Percentiles rank a stretch among this genome's conserved stretches.
Evolutionary conservation across 64 coral and sea anemone species (phyloP).

Genomic region (Montipora cactus): DNA sequence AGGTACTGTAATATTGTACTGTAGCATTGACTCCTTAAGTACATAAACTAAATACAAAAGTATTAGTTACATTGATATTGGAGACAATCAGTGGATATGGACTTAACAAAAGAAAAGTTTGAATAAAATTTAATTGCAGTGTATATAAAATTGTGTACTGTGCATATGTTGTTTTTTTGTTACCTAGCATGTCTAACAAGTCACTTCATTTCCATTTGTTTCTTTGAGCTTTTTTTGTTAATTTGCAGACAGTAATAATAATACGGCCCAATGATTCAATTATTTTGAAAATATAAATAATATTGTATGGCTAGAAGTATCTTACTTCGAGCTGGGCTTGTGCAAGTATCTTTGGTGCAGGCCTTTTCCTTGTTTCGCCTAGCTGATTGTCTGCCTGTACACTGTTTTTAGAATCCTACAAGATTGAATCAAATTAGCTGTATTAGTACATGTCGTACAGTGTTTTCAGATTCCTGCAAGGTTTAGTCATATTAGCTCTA

Average conservation of each 20-base stretch:
- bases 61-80: no score
- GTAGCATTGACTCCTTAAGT: neutral
- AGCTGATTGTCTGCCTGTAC: neutral
- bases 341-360: neutral
- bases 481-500: neutral
- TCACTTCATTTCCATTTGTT: neutral
- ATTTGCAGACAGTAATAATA: neutral
- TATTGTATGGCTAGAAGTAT: constrained; percentile 1
- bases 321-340: constrained; percentile 18
- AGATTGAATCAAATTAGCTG: neutral
- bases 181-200: no score
- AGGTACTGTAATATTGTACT: neutral
- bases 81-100: neutral
- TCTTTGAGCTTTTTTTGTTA: neutral
- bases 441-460: neutral
- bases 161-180: no score
- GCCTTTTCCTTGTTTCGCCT: neutral
- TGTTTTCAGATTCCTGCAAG: no score
- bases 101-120: neutral
- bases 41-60: neutral
- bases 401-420: neutral
- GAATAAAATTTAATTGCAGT: constrained; percentile 9
- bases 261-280: neutral
- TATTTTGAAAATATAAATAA: neutral
- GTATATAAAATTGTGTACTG: neutral